Evolutionary conservation across 2,113 vertebrate species (phyloP).

Genomic region (Salvelinus fontinalis): DNA sequence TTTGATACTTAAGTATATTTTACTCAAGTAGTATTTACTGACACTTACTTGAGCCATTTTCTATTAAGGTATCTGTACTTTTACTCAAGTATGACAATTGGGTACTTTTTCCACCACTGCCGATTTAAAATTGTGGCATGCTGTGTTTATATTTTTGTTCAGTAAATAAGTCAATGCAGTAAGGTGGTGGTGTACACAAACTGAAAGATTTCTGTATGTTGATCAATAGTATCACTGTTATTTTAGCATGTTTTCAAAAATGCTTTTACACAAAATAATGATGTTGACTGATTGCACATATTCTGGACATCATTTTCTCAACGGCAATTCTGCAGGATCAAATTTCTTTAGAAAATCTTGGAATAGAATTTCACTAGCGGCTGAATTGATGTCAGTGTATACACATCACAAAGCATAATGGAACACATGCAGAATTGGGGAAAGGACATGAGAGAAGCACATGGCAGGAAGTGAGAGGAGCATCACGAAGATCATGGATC

Average conservation of each 20-base stretch:
- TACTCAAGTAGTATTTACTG: no score
- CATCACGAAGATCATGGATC: slow-evolving; percentile 56
- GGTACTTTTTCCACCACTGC: no score
- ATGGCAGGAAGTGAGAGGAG: slow-evolving; percentile 37
- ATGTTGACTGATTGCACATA: background rate
- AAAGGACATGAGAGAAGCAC: slow-evolving; percentile 28
- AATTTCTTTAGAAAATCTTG: background rate
- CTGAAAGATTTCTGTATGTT: background rate
- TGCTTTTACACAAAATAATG: background rate
- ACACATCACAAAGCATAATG: slow-evolving; percentile 36
- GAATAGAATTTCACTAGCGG: background rate
- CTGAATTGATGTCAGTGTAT: background rate
- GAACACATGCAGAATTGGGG: slow-evolving; percentile 47
- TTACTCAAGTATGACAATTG: no score
- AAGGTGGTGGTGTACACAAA: background rate
- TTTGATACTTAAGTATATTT: no score
- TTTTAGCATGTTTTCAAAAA: background rate
- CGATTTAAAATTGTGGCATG: no score
- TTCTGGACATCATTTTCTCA: background rate
- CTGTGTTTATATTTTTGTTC: no score
- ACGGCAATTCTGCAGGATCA: background rate
- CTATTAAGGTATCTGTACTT: no score
- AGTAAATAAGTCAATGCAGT: background rate
- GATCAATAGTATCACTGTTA: background rate
- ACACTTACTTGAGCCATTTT: no score